A percentile compares a stretch with the other conserved stretches of the same genome.
These are phyloP conservation scores for Catocala nupta DNA, from an alignment of 2,888 invertebrate species.

Conservation along the genomic window DNA sequence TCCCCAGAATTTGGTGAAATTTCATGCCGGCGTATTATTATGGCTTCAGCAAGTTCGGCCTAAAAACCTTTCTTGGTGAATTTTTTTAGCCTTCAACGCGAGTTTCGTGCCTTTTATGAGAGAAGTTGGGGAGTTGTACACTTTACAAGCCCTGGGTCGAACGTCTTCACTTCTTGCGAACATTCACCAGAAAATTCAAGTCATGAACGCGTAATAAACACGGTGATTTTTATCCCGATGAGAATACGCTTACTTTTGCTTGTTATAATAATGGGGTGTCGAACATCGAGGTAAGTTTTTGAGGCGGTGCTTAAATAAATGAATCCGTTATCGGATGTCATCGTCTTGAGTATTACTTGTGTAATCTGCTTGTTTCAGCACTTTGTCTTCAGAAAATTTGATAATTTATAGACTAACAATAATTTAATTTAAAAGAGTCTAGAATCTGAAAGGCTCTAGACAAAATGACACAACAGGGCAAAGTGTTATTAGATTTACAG, in stretches of 20 bases:
- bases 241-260: conserved; percentile 35
- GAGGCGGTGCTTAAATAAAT: conserved; percentile 15
- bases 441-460: too few relatives aligned
- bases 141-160: conserved; percentile 34
- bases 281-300: conserved; percentile 31
- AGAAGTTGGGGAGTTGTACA: conserved; percentile 37
- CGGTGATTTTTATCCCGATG: conserved; percentile 34
- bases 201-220: conserved; percentile 49
- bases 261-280: conserved; percentile 28
- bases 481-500: too few relatives aligned
- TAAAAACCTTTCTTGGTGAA: conserved; percentile 27
- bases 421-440: too few relatives aligned
- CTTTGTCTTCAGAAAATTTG: too few relatives aligned
- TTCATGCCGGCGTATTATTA: conserved; percentile 34
- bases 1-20: conserved; percentile 35
- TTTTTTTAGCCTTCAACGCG: conserved; percentile 33
- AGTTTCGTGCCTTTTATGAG: conserved; percentile 37
- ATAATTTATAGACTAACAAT: too few relatives aligned
- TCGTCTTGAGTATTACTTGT: not conserved
- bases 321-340: conserved; percentile 9
- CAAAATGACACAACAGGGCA: too few relatives aligned
- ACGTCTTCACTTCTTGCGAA: conserved; percentile 25
- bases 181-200: conserved; percentile 38
- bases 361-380: too few relatives aligned
- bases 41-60: conserved; percentile 26